phyloP scores from a whole-genome alignment of 2,113 vertebrate genomes.

The Cichladusa arquata region DNA sequence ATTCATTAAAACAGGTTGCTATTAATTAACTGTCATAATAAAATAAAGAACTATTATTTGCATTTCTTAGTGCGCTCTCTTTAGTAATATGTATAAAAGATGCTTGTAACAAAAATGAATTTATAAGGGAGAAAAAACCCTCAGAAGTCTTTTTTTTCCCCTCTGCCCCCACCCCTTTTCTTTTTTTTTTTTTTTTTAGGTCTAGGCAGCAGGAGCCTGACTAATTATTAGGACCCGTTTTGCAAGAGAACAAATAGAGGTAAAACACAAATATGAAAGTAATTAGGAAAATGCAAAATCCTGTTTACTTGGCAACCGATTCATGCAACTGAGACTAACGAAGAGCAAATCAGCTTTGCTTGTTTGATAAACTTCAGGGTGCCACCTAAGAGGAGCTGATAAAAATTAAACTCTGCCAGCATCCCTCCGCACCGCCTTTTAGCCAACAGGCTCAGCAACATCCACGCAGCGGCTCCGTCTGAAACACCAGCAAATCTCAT shows the following conservation, averaged over 20 bases:
- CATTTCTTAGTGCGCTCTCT: slow-evolving; percentile 78
- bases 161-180: background rate
- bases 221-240: slow-evolving; percentile 76
- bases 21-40: slow-evolving; percentile 90
- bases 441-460: background rate
- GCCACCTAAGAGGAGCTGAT: slow-evolving; percentile 44
- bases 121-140: slow-evolving; percentile 56
- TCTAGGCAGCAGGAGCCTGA: slow-evolving; percentile 63
- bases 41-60: slow-evolving; percentile 87
- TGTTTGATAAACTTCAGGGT: slow-evolving; percentile 66
- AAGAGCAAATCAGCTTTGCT: slow-evolving; percentile 66
- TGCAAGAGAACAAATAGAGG: slow-evolving; percentile 69
- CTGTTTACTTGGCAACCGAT: slow-evolving; percentile 69
- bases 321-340: slow-evolving; percentile 65
- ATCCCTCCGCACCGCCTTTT: background rate
- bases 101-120: slow-evolving; percentile 81
- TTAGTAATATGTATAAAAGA: slow-evolving; percentile 80
- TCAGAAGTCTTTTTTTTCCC: slow-evolving; percentile 4
- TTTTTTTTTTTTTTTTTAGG: slow-evolving; percentile 58
- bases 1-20: slow-evolving; percentile 90
- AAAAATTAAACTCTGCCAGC: slow-evolving; percentile 59
- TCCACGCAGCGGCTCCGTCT: background rate
- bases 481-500: slow-evolving; percentile 15
- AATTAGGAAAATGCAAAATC: slow-evolving; percentile 74
- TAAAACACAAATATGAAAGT: slow-evolving; percentile 80